Conservation (phyloP, 2,113 vertebrate genomes). For the Tragelaphus buxtoni region DNA sequence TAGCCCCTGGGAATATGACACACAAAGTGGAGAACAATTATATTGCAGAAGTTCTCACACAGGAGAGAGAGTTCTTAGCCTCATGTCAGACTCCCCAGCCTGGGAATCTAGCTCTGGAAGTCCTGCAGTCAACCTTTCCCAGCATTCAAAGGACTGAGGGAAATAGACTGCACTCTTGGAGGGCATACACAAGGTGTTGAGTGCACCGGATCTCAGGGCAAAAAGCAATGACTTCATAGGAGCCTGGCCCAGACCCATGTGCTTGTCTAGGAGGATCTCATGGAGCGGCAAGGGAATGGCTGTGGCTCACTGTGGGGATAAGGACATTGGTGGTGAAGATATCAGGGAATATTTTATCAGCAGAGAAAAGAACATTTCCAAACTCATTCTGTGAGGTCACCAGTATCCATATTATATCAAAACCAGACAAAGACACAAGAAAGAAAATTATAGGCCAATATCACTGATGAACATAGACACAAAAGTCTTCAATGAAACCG, state of each 20-base stretch:
- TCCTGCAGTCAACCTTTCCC: not conserved
- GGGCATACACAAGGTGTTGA: not conserved
- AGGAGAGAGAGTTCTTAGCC: not conserved
- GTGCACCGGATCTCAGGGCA: not conserved
- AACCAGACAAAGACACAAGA: not conserved
- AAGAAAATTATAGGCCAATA: not conserved
- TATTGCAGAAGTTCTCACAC: not conserved
- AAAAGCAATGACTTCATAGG: not conserved
- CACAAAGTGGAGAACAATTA: not conserved
- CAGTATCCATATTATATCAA: not conserved
- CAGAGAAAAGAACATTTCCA: not conserved
- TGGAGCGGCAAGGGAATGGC: not conserved
- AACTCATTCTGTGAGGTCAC: not conserved
- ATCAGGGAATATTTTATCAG: not conserved
- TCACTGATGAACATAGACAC: not conserved
- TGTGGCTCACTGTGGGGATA: not conserved
- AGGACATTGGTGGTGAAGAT: not conserved
- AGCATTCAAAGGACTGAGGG: not conserved
- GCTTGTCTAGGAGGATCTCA: not conserved
- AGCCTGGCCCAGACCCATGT: not conserved
- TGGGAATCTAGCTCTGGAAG: not conserved
- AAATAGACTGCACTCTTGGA: not conserved
- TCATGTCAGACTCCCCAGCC: not conserved
- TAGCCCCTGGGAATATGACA: not conserved
- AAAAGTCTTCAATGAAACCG: not conserved